Evolutionary conservation across 2,797 vertebrate species (phyloP).

Genomic region (Erethizon dorsatum): DNA sequence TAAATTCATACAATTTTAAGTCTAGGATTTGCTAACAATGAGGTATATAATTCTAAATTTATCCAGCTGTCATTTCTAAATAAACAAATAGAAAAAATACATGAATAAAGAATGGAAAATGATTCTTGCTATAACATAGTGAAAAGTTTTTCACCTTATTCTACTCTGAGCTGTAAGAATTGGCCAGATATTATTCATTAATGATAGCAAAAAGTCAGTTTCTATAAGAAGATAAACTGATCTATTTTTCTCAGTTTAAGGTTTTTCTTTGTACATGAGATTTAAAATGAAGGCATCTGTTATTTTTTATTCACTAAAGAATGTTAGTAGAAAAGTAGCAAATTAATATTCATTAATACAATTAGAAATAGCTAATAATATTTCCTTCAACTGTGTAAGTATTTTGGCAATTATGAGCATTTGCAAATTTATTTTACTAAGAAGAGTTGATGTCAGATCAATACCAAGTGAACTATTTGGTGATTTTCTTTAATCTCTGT

Average conservation of each 20-base stretch:
- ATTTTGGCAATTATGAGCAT: not conserved
- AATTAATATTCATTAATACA: conserved; percentile 22
- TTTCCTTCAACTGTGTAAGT: not conserved
- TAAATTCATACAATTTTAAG: not conserved
- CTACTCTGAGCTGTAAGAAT: not conserved
- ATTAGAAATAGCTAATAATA: not conserved
- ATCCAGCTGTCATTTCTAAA: not conserved
- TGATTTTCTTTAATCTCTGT: conserved; percentile 14
- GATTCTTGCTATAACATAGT: not conserved
- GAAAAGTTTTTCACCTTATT: not conserved
- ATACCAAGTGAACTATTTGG: not conserved
- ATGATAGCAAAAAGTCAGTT: not conserved
- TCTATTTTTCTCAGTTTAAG: conserved; percentile 24
- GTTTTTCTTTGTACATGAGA: not conserved
- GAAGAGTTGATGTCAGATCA: not conserved
- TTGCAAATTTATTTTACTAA: not conserved
- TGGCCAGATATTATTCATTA: not conserved
- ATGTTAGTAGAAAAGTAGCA: not conserved
- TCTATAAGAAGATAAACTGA: not conserved
- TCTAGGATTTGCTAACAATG: not conserved
- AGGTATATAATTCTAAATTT: not conserved
- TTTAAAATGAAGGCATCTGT: conserved; percentile 4
- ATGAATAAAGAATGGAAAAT: not conserved
- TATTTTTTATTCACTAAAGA: not conserved
- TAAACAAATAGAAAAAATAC: not conserved